Percentiles rank a stretch among this genome's conserved stretches.
phyloP scores from a whole-genome alignment of 2,888 invertebrate species.

The Spialia ferax region DNA sequence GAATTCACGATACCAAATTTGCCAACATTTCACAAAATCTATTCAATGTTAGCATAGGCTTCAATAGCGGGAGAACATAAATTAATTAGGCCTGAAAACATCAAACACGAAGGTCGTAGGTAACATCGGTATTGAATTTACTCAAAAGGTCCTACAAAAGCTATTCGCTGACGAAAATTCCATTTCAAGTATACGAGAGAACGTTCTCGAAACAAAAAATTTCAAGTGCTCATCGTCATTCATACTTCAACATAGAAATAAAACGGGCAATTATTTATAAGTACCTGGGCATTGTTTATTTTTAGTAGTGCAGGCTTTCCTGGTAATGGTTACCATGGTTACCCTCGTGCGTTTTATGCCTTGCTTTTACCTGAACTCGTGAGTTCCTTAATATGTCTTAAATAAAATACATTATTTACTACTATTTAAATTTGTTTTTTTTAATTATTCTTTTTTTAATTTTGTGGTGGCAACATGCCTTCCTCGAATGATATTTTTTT shows the following conservation, averaged over 20 bases:
- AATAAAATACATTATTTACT: no score
- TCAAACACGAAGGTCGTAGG: not conserved
- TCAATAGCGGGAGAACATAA: not conserved
- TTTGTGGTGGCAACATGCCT: no score
- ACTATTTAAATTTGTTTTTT: no score
- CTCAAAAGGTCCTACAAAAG: not conserved
- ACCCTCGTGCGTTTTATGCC: no score
- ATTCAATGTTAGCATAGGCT: not conserved
- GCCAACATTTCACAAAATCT: no score
- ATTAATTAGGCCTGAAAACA: not conserved
- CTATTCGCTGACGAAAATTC: not conserved
- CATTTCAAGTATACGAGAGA: not conserved
- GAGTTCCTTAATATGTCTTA: no score
- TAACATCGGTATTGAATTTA: not conserved
- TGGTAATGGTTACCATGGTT: no score
- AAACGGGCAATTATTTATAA: not conserved
- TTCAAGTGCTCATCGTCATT: not conserved
- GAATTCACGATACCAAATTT: no score
- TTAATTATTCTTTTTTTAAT: no score
- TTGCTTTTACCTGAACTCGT: no score
- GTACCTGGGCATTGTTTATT: not conserved
- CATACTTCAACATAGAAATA: not conserved
- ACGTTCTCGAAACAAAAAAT: not conserved
- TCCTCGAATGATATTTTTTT: no score
- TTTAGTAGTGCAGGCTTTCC: no score